Conservation (phyloP, 2,113 vertebrate species). For the Mobula hypostoma region DNA sequence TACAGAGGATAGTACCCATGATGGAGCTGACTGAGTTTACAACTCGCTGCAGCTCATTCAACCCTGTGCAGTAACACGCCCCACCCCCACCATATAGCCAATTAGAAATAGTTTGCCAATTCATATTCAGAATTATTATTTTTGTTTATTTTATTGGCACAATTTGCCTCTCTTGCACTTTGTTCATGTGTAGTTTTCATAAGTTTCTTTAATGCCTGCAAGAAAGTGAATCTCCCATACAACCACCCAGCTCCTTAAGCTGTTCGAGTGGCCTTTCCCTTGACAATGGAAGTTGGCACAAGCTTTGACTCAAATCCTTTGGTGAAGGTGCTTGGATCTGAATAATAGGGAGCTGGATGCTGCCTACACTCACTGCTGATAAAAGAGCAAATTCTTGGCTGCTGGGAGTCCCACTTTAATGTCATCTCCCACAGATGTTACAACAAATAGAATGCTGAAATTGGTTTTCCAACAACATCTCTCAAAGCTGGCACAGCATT, state of each 20-base stretch:
- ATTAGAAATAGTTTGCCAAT: too few species aligned
- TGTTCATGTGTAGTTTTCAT: too few species aligned
- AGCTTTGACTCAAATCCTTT: neutral
- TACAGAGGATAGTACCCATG: too few species aligned
- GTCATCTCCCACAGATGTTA: neutral
- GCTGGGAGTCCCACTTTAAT: neutral
- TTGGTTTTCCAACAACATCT: neutral
- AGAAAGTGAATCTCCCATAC: neutral
- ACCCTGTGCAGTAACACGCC: too few species aligned
- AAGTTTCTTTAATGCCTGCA: too few species aligned
- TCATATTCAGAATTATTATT: too few species aligned
- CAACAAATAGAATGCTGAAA: neutral
- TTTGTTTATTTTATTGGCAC: too few species aligned
- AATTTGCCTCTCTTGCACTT: too few species aligned
- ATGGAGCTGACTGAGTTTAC: too few species aligned
- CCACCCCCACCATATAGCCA: too few species aligned
- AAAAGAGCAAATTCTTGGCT: neutral
- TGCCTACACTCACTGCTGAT: neutral
- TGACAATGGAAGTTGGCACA: neutral
- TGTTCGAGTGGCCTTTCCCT: neutral
- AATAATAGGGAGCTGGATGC: neutral
- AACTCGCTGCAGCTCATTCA: too few species aligned
- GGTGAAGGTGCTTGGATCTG: neutral
- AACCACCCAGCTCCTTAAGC: neutral
- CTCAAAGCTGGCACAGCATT: neutral